These are phyloP conservation scores for Ptychoptera albimana DNA, from an alignment of 2,888 invertebrate species.

Conservation along the genomic window DNA sequence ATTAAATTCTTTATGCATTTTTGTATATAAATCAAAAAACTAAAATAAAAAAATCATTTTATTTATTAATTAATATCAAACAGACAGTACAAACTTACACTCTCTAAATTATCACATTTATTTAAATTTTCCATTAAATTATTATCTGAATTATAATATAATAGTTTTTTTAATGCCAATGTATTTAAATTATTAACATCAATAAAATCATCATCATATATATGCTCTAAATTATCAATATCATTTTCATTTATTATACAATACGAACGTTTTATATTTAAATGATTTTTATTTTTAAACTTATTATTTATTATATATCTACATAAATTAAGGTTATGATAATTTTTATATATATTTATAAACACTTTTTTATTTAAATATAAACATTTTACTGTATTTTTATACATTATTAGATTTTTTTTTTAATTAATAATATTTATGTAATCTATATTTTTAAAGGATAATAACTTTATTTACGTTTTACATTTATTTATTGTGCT, in stretches of 20 bases:
- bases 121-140: neutral
- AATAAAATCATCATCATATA: neutral
- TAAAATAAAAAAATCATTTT: conserved; percentile 4
- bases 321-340: too few species aligned
- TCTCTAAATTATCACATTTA: neutral
- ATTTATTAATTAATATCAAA: neutral
- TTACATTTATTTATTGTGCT: too few species aligned
- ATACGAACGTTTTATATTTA: too few species aligned
- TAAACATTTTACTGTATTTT: too few species aligned
- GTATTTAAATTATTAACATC: neutral
- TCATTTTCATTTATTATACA: neutral
- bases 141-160: neutral
- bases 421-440: too few species aligned
- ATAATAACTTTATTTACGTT: too few species aligned
- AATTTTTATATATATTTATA: too few species aligned
- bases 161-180: neutral
- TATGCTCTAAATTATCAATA: neutral
- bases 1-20: conserved; percentile 6
- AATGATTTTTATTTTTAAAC: too few species aligned
- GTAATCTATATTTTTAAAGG: too few species aligned
- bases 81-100: neutral
- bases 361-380: too few species aligned
- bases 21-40: conserved; percentile 11
- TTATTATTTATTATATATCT: too few species aligned
- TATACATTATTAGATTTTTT: too few species aligned